Conservation (phyloP, 2,888 invertebrate species). For the Caenorhabditis virilis region DNA sequence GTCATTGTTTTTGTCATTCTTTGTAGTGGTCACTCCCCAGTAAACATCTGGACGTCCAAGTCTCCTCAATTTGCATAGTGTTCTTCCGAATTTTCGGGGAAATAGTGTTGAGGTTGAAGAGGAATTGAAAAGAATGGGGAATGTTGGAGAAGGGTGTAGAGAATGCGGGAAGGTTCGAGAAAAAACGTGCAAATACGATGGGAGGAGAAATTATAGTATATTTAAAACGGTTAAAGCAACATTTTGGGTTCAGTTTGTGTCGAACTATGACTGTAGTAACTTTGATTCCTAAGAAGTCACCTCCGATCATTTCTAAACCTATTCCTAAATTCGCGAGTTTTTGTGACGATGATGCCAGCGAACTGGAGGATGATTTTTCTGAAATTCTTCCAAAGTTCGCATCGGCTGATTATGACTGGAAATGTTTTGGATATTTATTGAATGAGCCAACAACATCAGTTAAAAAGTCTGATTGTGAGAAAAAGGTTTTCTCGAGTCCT, state of each 20-base stretch:
- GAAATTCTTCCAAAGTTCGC: constrained; percentile 35
- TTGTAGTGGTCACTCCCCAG: no score
- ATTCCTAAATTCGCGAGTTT: no score
- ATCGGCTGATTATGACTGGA: constrained; percentile 42
- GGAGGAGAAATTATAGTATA: neutral
- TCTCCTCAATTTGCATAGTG: no score
- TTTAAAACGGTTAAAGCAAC: constrained; percentile 9
- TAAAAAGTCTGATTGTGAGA: neutral
- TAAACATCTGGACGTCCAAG: no score
- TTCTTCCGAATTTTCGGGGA: no score
- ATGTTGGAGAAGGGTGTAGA: constrained; percentile 21
- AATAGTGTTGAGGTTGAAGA: no score
- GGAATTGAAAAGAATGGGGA: no score
- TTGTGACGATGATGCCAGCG: constrained; percentile 2
- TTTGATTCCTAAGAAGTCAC: no score
- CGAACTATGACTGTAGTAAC: no score
- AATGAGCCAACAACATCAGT: constrained; percentile 6
- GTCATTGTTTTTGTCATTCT: no score
- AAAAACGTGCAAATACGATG: constrained; percentile 4
- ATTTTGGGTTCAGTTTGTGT: neutral
- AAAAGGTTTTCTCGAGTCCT: constrained; percentile 9
- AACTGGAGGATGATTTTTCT: constrained; percentile 15
- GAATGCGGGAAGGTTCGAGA: constrained; percentile 35
- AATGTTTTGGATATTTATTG: constrained; percentile 37
- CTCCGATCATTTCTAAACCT: no score